Base-by-base conservation (phyloP, 2,888 invertebrate genomes). In the Mermis nigrescens region DNA sequence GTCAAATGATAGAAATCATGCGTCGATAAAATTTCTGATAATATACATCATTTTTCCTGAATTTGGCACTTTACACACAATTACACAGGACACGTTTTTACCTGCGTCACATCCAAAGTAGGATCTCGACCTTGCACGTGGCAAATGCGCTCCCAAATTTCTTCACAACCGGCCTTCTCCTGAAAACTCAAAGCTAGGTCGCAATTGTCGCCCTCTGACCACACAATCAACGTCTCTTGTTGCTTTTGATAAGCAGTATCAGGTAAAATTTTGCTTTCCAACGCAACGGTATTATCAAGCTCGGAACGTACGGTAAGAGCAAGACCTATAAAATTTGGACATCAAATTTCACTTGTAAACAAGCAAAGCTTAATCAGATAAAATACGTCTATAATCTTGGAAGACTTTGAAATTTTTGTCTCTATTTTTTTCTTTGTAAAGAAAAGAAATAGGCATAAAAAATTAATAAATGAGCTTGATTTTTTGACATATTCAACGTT, bases 131-230 rank as follows among this genome's bases (percentile, higher is more conserved):
- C 95, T 80, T 99, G 98, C 46, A 98, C 89, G 80, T 89, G 86
- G 77, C 98, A 99, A 72, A 99, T 98, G 77, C 94, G 94, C 73
- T 94, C 94, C 98, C 98, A 99, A 70, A 99, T 94, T 78, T 98
- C 98, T 81, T 98, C 95, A 80, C 98, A 98, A 71, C 98, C 98
- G 63, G 87, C 88, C 78, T 95, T 95, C 77, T 99, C 98, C 81
- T 99, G 98, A 80, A 99, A 99, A 80, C 95, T 95, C 69, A 99
- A 79, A 59, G 98, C 98, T 75, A 98, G 81, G 79, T 99, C 98
- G 77, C 91, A 94, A 75, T 92, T 92, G 74, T 98, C 98, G 63
- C 91, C 91, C 78, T 99, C 98, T 28, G 95, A 94, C 98, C 98
- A 99, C 31, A 99, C 98, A 74, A 99, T 99, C 69, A 99, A 79